Base-by-base conservation (phyloP, 2,113 vertebrate genomes). In the Trogon melanurus region DNA sequence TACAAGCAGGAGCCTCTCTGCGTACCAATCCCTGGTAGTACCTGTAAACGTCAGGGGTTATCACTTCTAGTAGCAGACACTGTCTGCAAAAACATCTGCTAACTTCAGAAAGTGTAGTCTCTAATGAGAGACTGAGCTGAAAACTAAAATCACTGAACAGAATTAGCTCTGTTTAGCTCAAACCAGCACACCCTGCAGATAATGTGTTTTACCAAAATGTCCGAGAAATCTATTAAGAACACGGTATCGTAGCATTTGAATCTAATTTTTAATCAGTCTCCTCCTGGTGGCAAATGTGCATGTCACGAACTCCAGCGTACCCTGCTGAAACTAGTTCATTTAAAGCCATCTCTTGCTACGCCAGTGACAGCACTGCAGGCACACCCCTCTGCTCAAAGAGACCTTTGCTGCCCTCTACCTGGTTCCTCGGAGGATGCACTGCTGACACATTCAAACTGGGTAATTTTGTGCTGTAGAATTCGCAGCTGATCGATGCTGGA, bases 321-420 rank as follows among this genome's bases (percentile, higher is more conserved):
- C 34, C 45, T 4, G 25, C 36, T 58, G n/a, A 27, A 47, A 32
- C 25, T 5, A n/a, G 19, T 1, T 38, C 0, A 3, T 38, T n/a
- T 9, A 11, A 30, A 65, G 34, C 48, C 13, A 7, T 54, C 20
- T 32, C 58, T 53, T 21, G 29, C 61, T n/a, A 22, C 65, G 36
- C 61, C 12, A 2, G 38, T 7, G 34, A 1, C 17, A 48, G 58
- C 69, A 19, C 2, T 2, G 23, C 29, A 51, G 48, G 29, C 75
- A 13, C 30, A 48, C 30, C 32, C 11, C 27, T 45, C 34, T 41
- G 36, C 41, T n/a, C 48, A 12, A 13, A 78, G 69, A 17, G 82
- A 34, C 25, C 45, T 92, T 50, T 95, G 91, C 83, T 93, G 94
- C 94, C 94, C 92, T 94, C 92, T 96, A 79, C 88, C 92, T 80